Evolutionary conservation across 1,140 invertebrate species (phyloP).

Genomic region (Dermatophagoides farinae): DNA sequence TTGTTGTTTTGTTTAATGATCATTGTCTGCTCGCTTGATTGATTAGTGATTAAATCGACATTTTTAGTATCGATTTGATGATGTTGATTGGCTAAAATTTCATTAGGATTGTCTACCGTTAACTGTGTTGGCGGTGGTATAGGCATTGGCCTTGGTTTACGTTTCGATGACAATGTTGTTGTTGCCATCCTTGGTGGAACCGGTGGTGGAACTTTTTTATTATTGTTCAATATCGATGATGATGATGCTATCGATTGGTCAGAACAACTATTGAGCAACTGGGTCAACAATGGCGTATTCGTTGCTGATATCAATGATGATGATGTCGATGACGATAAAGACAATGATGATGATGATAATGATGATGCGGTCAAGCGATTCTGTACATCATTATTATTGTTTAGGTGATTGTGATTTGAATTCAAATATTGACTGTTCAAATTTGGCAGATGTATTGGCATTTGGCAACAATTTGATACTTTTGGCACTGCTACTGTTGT

Average conservation of each 20-base stretch:
- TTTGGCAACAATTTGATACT: neutral
- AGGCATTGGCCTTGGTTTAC: neutral
- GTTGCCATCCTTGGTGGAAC: slow-evolving; percentile 17
- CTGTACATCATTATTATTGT: no score
- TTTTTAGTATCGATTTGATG: no score
- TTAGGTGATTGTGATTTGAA: no score
- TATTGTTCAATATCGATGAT: neutral
- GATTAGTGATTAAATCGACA: neutral
- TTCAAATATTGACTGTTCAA: no score
- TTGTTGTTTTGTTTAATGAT: no score
- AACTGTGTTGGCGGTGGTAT: neutral
- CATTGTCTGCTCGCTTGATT: no score
- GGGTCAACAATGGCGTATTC: neutral
- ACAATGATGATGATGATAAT: no score
- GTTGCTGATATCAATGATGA: neutral
- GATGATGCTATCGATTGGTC: slow-evolving; percentile 10
- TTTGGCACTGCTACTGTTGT: neutral
- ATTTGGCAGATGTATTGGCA: neutral
- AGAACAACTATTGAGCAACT: neutral
- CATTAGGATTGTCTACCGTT: neutral
- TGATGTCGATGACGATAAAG: neutral
- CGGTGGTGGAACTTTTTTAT: slow-evolving; percentile 18
- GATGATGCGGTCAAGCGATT: no score
- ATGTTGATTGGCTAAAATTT: no score
- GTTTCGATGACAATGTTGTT: slow-evolving; percentile 7